Percentiles rank a stretch among this genome's conserved stretches.
These are phyloP conservation scores for Pangasius macronema DNA, from an alignment of 2,797 vertebrate species.

Conservation along the genomic window DNA sequence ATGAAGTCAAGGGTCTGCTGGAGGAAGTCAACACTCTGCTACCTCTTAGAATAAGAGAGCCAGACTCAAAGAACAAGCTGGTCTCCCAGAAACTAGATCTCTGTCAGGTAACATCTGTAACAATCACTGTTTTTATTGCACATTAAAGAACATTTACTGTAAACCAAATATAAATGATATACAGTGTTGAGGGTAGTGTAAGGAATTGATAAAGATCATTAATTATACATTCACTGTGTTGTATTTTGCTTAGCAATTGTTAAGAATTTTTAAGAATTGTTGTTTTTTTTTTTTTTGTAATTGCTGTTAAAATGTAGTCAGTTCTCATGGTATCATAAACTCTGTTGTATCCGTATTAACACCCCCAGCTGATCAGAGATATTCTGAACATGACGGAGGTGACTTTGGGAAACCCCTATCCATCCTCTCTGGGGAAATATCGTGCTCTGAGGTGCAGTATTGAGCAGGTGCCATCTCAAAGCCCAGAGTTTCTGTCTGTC, in stretches of 20 bases:
- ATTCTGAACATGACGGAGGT: conserved; percentile 80
- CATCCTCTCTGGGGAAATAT: conserved; percentile 81
- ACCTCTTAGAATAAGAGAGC: conserved; percentile 56
- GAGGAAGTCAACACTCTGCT: conserved; percentile 72
- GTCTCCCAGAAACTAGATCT: conserved; percentile 79
- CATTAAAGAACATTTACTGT: background rate
- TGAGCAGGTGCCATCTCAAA: conserved; percentile 68
- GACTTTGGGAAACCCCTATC: conserved; percentile 66
- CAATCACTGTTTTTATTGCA: background rate
- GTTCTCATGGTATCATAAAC: too few relatives aligned
- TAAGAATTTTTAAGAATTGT: background rate
- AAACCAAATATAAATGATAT: background rate
- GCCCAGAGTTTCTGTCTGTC: conserved; percentile 72
- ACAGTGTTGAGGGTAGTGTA: background rate
- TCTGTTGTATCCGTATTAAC: background rate
- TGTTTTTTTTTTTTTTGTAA: too few relatives aligned
- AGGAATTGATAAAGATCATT: background rate
- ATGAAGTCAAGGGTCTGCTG: conserved; percentile 57
- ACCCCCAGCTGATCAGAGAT: conserved; percentile 80
- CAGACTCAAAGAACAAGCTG: conserved; percentile 58
- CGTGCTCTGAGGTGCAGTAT: conserved; percentile 81
- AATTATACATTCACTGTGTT: background rate
- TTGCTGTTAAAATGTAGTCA: background rate
- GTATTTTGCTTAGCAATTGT: background rate
- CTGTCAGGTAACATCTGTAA: conserved; percentile 70